phyloP scores from a whole-genome alignment of 23 tunicate species.

The Ciona savignyi region DNA sequence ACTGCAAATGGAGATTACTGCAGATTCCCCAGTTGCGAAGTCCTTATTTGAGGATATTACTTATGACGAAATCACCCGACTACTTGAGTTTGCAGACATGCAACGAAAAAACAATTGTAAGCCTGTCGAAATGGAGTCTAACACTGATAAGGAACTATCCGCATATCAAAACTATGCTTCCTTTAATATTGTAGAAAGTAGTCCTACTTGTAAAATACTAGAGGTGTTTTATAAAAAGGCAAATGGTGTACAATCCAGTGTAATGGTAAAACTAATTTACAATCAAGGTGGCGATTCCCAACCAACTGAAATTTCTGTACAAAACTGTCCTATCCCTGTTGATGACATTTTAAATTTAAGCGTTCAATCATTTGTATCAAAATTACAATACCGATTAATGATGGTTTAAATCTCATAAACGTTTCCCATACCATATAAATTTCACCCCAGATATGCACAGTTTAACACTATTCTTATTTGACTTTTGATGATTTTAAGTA shows the following conservation, averaged over 20 bases:
- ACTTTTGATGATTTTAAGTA: too few relatives aligned
- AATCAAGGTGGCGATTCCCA: background rate
- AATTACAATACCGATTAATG: background rate
- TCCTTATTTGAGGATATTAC: background rate
- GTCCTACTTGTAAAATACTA: conserved; percentile 12
- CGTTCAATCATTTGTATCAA: background rate
- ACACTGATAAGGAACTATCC: background rate
- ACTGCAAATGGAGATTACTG: background rate
- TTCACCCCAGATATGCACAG: too few relatives aligned
- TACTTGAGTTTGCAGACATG: too few relatives aligned
- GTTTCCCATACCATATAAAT: too few relatives aligned
- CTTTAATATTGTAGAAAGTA: background rate
- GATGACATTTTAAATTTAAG: background rate
- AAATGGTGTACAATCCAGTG: background rate
- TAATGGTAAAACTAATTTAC: conserved; percentile 17
- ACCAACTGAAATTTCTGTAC: background rate
- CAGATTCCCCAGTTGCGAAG: background rate
- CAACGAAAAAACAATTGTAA: too few relatives aligned
- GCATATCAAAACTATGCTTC: background rate
- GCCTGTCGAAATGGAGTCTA: too few relatives aligned
- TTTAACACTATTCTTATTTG: too few relatives aligned
- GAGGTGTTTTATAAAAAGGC: conserved; percentile 18
- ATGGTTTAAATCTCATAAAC: too few relatives aligned
- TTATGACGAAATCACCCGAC: background rate
- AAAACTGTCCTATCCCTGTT: background rate